phyloP scores from a whole-genome alignment of 1,140 invertebrate genomes.

The Drosophila grimshawi region DNA sequence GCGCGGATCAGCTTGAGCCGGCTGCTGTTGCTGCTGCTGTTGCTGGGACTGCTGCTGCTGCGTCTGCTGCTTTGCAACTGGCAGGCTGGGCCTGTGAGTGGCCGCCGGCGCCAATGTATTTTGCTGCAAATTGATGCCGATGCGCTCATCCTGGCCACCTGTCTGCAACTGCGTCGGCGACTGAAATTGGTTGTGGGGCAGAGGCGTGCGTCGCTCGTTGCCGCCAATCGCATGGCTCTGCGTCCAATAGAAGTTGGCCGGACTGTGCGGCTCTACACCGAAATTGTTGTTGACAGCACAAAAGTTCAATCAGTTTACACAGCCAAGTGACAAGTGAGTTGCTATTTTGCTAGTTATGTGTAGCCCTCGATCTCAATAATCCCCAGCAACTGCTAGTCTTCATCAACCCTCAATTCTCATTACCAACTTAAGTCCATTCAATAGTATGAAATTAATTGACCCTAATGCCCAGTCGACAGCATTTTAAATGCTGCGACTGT shows the following conservation, averaged over 20 bases:
- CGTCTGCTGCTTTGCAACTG: slow-evolving; percentile 46
- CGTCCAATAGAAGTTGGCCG: slow-evolving; percentile 87
- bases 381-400: background rate
- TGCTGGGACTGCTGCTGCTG: background rate
- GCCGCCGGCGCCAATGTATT: slow-evolving; percentile 77
- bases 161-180: slow-evolving; percentile 51
- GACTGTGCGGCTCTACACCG: slow-evolving; percentile 83
- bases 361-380: background rate
- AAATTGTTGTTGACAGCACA: slow-evolving; percentile 23
- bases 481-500: slow-evolving; percentile 3
- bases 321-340: slow-evolving; percentile 31
- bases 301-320: slow-evolving; percentile 60
- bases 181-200: slow-evolving; percentile 58
- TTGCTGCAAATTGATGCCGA: slow-evolving; percentile 67
- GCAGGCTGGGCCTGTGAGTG: slow-evolving; percentile 85
- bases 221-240: slow-evolving; percentile 87
- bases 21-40: slow-evolving; percentile 22
- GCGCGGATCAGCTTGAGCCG: slow-evolving; percentile 69
- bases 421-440: background rate
- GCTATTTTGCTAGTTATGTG: slow-evolving; percentile 7
- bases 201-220: slow-evolving; percentile 71
- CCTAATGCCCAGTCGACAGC: background rate
- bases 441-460: background rate
- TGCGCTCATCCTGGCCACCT: slow-evolving; percentile 62
- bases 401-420: background rate